Base-by-base conservation (phyloP, 2,888 invertebrate species). In the Oxyteleia sp. region DNA sequence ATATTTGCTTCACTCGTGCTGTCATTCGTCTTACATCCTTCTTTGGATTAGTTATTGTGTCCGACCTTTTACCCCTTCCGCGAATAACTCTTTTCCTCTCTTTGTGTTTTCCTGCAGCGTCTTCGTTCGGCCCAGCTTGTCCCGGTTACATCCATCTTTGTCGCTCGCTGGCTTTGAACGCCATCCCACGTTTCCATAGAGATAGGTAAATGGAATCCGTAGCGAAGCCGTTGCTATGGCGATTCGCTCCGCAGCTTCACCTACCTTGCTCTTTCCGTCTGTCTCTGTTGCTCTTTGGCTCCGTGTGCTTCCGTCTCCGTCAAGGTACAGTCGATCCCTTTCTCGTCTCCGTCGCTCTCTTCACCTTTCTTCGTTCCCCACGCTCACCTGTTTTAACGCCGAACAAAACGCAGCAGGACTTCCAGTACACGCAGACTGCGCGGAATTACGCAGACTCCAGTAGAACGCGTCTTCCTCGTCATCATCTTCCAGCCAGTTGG, bases 121-220 rank as follows among this genome's bases (percentile, higher is more conserved):
- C 79, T 26, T 79, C 72, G 35, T 85, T 47, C 66, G 66, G 51
- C 69, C 11, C 15, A 3, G 23, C 2, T 29, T 13, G 68, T 66
- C 71, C 85, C 81, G 85, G n/a, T 68, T 74, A 75, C 80, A 84
- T 83, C 83, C 61, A 69, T 84, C 80, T 85, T 75, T 72, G 84
- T 86, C 87, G 81, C 85, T 84, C 85, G 51, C 84, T 87, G 87
- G 90, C 91, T 91, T 90, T 91, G 91, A 91, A 88, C 91, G 90
- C 91, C 91, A 91, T 90, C 91, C 90, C 90, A 90, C 91, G 92
- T 92, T 92, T 92, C 92, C 92, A 92, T 92, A 92, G 92, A 90
- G 90, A 92, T 92, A 92, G 92, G 92, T 92, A 92, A 92, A 92
- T 92, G 92, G 92, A 92, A 92, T 92, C 92, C 92, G 92, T 91